Evolutionary conservation across 2,113 vertebrate genomes (phyloP).

Genomic region (Tachysurus fulvidraco): DNA sequence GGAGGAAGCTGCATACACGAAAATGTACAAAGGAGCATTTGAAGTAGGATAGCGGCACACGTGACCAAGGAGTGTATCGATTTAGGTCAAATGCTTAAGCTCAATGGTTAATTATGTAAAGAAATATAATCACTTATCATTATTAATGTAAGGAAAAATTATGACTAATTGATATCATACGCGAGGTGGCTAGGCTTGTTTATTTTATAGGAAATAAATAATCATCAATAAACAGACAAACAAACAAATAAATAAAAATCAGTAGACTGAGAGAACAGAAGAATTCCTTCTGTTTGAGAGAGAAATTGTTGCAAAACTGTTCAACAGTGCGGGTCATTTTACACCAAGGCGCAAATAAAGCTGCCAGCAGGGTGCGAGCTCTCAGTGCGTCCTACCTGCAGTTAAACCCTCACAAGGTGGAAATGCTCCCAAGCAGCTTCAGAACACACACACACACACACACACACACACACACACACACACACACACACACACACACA

Average conservation of each 20-base stretch:
- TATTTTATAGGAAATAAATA: neutral
- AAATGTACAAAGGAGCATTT: neutral
- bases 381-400: neutral
- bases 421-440: neutral
- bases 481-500: neutral
- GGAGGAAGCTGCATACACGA: neutral
- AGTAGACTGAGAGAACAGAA: neutral
- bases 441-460: neutral
- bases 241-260: too few species aligned
- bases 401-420: constrained; percentile 40
- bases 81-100: neutral
- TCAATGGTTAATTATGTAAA: neutral
- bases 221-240: too few species aligned
- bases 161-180: neutral
- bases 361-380: neutral
- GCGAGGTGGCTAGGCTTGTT: neutral
- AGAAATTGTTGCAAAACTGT: neutral
- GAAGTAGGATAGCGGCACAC: neutral
- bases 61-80: neutral
- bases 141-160: neutral
- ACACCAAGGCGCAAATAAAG: neutral
- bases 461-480: neutral
- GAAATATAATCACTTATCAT: neutral
- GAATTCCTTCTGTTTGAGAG: neutral
- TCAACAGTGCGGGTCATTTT: neutral